Base-by-base conservation (phyloP, 2,113 vertebrate genomes). In the Campylomormyrus numenius region DNA sequence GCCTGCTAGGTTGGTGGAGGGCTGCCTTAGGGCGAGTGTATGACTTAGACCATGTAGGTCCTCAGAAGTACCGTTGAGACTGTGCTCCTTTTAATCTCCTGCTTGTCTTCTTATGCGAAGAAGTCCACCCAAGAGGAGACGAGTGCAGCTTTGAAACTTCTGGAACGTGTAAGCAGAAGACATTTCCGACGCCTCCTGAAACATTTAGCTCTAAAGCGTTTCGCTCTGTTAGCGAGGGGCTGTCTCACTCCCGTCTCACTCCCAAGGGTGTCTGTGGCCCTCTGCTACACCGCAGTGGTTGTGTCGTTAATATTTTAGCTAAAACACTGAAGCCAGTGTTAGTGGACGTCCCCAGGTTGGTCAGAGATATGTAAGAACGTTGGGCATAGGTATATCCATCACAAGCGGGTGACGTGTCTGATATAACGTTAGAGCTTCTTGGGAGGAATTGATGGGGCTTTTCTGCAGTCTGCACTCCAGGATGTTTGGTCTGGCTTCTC, bases 111-210 rank as follows among this genome's bases (percentile, higher is more conserved):
- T 93, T 94, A 90, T 93, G 92, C 92, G 92, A 93, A 95, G 95
- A 96, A 90, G 83, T 93, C 94, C 91, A 90, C 92, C 93, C 93
- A 92, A 90, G 94, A 94, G 6, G 94, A 92, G 92, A 94, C 94
- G 86, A 92, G 92, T 92, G 92, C 91, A 58, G 93, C 95, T 95
- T 95, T 96, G 95, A 95, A 93, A 94, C 95, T 93, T 88, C 95
- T 95, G 95, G 93, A 96, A 94, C 94, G 92, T 95, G 95, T 96
- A 96, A 95, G 94, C 90, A 58, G 66, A 77, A 92, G 92, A 94
- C 88, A 89, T 93, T 92, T 90, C 92, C 88, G 88, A 87, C 88
- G 88, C 85, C 88, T 89, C 89, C 74, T 17, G 90, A 87, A 52
- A 39, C 46, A 52, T 49, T 74, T 49, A 83, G 10, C 56, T 89